These are phyloP conservation scores for Drosophila recens DNA, from an alignment of 2,888 invertebrate genomes.

Conservation along the genomic window DNA sequence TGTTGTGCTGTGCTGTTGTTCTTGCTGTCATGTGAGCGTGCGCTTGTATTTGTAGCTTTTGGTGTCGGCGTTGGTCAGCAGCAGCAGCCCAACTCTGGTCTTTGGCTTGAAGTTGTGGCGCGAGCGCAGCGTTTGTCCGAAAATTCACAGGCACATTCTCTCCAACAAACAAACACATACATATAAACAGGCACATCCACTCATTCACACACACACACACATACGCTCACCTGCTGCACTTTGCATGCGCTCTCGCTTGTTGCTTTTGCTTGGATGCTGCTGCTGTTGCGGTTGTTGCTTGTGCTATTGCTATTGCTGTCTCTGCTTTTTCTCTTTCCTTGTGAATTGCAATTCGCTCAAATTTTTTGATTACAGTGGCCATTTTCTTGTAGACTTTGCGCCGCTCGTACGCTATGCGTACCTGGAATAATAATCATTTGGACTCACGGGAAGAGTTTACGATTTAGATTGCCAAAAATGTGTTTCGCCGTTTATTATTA, in stretches of 20 bases:
- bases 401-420: slow-evolving; percentile 8
- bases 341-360: slow-evolving; percentile 45
- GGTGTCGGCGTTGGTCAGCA: slow-evolving; percentile 57
- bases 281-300: slow-evolving; percentile 13
- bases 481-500: slow-evolving; percentile 40
- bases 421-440: slow-evolving; percentile 22
- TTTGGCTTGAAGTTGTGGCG: slow-evolving; percentile 60
- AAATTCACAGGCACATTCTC: slow-evolving; percentile 55
- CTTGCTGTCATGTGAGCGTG: slow-evolving; percentile 61
- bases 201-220: slow-evolving; percentile 23
- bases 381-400: slow-evolving; percentile 46
- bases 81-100: slow-evolving; percentile 55
- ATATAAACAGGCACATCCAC: slow-evolving; percentile 10
- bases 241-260: slow-evolving; percentile 69
- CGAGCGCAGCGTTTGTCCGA: slow-evolving; percentile 65
- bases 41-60: slow-evolving; percentile 61
- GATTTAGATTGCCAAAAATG: slow-evolving; percentile 43
- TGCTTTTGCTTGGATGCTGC: slow-evolving; percentile 53
- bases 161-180: slow-evolving; percentile 34
- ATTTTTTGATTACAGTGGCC: slow-evolving; percentile 34
- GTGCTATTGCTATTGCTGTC: slow-evolving; percentile 23
- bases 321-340: slow-evolving; percentile 39
- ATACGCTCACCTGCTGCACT: slow-evolving; percentile 72
- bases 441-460: slow-evolving; percentile 13
- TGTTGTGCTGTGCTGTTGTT: slow-evolving; percentile 29